These are phyloP conservation scores for Drosophila leonis DNA, from an alignment of 2,888 invertebrate genomes.

Conservation along the genomic window DNA sequence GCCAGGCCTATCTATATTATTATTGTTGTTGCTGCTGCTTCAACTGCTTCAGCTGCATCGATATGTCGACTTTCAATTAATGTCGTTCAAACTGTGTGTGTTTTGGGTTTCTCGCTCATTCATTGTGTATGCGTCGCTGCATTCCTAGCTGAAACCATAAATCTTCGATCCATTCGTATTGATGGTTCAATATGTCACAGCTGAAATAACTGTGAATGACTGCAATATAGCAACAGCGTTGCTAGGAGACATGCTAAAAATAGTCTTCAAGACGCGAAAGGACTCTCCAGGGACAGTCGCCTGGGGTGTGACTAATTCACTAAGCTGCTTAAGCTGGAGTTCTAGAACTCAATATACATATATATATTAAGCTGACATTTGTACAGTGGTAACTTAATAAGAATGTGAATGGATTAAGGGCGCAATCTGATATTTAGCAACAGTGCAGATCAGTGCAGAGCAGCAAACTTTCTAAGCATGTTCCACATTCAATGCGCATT, in stretches of 20 bases:
- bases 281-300: background rate
- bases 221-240: slow-evolving; percentile 7
- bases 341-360: no score
- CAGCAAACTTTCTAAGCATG: slow-evolving; percentile 67
- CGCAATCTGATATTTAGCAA: slow-evolving; percentile 18
- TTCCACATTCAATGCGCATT: background rate
- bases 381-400: slow-evolving; percentile 18
- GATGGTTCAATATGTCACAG: slow-evolving; percentile 42
- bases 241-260: slow-evolving; percentile 17
- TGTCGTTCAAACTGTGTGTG: slow-evolving; percentile 69
- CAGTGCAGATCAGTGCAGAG: background rate
- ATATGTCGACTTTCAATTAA: slow-evolving; percentile 72
- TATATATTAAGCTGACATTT: background rate
- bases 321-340: slow-evolving; percentile 8
- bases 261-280: background rate
- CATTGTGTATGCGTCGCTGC: slow-evolving; percentile 67
- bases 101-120: slow-evolving; percentile 39
- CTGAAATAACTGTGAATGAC: slow-evolving; percentile 18
- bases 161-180: slow-evolving; percentile 66
- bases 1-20: slow-evolving; percentile 11
- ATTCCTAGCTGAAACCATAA: slow-evolving; percentile 63
- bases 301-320: background rate
- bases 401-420: slow-evolving; percentile 40
- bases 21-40: background rate
- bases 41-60: slow-evolving; percentile 32